phyloP scores from a whole-genome alignment of 2,888 invertebrate species.

The Stenodera caucasica region DNA sequence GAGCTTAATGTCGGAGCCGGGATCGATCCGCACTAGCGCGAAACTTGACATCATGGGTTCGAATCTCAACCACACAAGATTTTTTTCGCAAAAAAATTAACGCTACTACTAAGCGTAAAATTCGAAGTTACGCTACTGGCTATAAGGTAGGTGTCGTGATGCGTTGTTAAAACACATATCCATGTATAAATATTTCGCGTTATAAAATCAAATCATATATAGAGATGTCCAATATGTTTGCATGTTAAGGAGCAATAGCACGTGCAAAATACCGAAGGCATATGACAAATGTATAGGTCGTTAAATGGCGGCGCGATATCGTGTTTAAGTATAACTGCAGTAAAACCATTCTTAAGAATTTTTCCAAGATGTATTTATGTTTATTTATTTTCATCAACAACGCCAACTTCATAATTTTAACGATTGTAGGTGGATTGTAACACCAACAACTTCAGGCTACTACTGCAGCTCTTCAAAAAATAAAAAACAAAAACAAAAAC shows the following conservation, averaged over 20 bases:
- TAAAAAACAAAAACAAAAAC: constrained; percentile 18
- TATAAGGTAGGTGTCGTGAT: constrained; percentile 30
- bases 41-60: too few species aligned
- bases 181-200: constrained; percentile 42
- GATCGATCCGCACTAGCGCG: too few species aligned
- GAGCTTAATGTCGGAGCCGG: too few species aligned
- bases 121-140: too few species aligned
- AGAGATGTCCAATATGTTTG: constrained; percentile 43
- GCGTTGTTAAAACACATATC: constrained; percentile 35
- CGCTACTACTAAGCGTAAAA: too few species aligned
- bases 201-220: constrained; percentile 45
- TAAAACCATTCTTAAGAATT: neutral
- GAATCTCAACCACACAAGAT: too few species aligned
- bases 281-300: constrained; percentile 47
- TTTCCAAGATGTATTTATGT: neutral
- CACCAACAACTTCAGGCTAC: constrained; percentile 1
- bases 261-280: constrained; percentile 46
- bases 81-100: too few species aligned
- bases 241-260: constrained; percentile 49
- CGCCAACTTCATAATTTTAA: neutral
- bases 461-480: neutral
- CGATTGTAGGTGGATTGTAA: neutral
- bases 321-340: constrained; percentile 33
- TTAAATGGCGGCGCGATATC: constrained; percentile 40
- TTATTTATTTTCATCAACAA: neutral